Evolutionary conservation across 64 coral and sea anemone species (phyloP).

Genomic region (Orbicella faveolata): DNA sequence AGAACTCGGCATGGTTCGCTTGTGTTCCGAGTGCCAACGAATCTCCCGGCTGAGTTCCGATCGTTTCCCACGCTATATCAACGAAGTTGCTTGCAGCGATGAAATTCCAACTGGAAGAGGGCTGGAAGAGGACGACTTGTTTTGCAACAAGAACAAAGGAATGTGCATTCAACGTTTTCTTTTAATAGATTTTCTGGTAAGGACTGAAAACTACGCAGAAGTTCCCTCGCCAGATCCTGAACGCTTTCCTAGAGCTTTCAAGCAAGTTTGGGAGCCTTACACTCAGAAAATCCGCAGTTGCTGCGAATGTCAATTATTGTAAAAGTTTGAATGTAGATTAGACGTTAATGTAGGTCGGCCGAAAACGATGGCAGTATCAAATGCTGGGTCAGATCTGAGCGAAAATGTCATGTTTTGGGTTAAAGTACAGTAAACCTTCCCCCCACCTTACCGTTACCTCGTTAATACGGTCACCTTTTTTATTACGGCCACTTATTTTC

Average conservation of each 20-base stretch:
- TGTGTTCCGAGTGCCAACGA: constrained; percentile 66
- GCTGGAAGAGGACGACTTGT: neutral
- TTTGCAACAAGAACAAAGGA: neutral
- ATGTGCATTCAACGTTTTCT: constrained; percentile 43
- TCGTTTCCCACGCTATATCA: constrained; percentile 48
- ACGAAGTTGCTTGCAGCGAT: constrained; percentile 52
- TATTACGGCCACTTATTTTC: no score
- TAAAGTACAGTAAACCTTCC: no score
- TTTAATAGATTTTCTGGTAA: constrained; percentile 23
- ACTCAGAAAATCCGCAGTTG: constrained; percentile 48
- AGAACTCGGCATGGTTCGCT: neutral
- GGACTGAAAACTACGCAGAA: constrained; percentile 8
- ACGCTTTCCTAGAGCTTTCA: constrained; percentile 9
- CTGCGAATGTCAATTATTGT: constrained; percentile 56
- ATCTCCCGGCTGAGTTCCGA: constrained; percentile 1
- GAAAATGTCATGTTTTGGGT: no score
- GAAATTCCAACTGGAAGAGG: neutral
- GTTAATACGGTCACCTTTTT: no score
- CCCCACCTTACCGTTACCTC: no score
- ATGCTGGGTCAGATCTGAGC: no score
- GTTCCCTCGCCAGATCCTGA: neutral
- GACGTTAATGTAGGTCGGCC: neutral
- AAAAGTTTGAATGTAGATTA: neutral
- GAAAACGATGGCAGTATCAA: no score
- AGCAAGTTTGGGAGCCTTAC: constrained; percentile 42